Evolutionary conservation across 2,888 invertebrate genomes (phyloP), one percentile per base, ranked within the genome.

Genomic region (Opisthograptis luteolata): DNA sequence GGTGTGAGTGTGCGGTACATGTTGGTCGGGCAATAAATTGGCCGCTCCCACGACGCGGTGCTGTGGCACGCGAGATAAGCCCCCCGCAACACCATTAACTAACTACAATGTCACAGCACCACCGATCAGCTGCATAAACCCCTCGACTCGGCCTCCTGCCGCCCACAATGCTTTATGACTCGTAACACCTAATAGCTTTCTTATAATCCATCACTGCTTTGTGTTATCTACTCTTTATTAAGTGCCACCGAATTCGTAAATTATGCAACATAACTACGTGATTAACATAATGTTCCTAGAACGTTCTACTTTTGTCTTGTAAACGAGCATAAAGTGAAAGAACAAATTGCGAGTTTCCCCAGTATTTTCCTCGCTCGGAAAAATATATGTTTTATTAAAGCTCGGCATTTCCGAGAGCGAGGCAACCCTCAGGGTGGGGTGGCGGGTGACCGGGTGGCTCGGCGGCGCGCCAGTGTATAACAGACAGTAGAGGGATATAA

Each of bases 301-400:
- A 89, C 87, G 90, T 86, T 87, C 86, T 87, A 87, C 88, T 90
- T 90, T 90, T 90, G 89, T 90, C 90, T 90, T 88, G 89, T 90
- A 90, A 90, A 90, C 89, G 90, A 87, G 88, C 87, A 88, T 90
- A 90, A 90, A 90, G 90, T 90, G 90, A 90, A 90, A 89, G 89
- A 90, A 89, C 90, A 90, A 90, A 90, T 90, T 89, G 88, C 87
- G 88, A 90, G 88, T 88, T 89, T 89, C 89, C 88, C 87, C 89
- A 87, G 89, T 87, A 89, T 89, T 90, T 90, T 89, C 88, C 88
- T 85, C 89, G 90, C 88, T 89, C 87, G 87, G 88, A 89, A 89
- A 89, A 90, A 90, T 90, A 88, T 89, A 90, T 90, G 90, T 90
- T 90, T 90, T 90, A 90, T 90, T 90, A 90, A 90, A 89, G 90